Evolutionary conservation across 2,113 vertebrate species (phyloP).

Genomic region (Poeciliopsis prolifica): DNA sequence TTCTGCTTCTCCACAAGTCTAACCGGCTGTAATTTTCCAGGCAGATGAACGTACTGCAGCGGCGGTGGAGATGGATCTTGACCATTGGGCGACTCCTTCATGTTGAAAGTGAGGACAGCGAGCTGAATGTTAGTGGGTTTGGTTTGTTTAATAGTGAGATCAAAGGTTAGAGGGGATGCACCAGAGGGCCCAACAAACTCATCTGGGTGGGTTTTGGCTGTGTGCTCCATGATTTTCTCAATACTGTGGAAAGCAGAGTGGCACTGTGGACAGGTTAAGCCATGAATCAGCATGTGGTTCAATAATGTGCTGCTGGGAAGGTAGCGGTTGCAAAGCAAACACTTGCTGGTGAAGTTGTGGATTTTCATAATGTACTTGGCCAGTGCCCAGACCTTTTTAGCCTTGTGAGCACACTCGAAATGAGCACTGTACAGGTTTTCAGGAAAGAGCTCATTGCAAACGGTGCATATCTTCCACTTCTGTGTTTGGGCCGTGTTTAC

Average conservation of each 20-base stretch:
- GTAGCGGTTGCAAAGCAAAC: slow-evolving; percentile 97
- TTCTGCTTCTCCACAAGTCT: slow-evolving; percentile 83
- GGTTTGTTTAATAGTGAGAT: slow-evolving; percentile 92
- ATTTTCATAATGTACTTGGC: slow-evolving; percentile 99
- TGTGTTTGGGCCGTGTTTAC: slow-evolving; percentile 89
- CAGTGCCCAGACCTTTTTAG: slow-evolving; percentile 93
- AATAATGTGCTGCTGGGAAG: slow-evolving; percentile 95
- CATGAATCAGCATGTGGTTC: slow-evolving; percentile 98
- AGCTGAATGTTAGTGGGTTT: slow-evolving; percentile 94
- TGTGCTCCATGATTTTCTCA: slow-evolving; percentile 94
- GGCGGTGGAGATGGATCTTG: slow-evolving; percentile 85
- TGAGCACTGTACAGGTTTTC: slow-evolving; percentile 96
- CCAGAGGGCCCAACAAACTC: slow-evolving; percentile 90
- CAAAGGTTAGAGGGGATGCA: slow-evolving; percentile 93
- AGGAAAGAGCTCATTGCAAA: slow-evolving; percentile 97
- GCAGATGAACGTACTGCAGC: slow-evolving; percentile 75
- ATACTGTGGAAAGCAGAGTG: slow-evolving; percentile 94
- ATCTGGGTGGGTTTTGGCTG: slow-evolving; percentile 86
- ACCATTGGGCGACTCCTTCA: slow-evolving; percentile 85
- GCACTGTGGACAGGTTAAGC: slow-evolving; percentile 95
- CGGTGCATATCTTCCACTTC: slow-evolving; percentile 99
- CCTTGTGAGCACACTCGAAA: slow-evolving; percentile 97
- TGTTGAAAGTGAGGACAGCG: slow-evolving; percentile 93
- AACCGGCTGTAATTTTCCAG: slow-evolving; percentile 78
- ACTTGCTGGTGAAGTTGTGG: slow-evolving; percentile 99